These are phyloP conservation scores for Leptodirus hochenwartii DNA, from an alignment of 2,888 invertebrate species.

Conservation along the genomic window DNA sequence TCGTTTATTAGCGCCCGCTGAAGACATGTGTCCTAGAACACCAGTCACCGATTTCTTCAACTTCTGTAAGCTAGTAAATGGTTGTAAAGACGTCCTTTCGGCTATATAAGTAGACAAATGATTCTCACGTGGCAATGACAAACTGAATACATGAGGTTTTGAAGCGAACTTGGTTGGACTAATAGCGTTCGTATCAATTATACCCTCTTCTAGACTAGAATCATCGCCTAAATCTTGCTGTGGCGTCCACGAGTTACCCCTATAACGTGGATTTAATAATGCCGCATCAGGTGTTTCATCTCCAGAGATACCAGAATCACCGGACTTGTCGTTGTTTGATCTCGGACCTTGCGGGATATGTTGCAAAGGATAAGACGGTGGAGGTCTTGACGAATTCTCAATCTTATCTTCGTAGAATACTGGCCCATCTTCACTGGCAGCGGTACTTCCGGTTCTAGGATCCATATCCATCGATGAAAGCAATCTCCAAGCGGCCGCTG, in stretches of 20 bases:
- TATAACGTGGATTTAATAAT: conserved; percentile 9
- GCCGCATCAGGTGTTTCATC: conserved; percentile 29
- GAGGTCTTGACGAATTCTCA: conserved; percentile 33
- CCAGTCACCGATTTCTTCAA: conserved; percentile 52
- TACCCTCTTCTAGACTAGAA: conserved; percentile 24
- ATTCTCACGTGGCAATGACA: conserved; percentile 53
- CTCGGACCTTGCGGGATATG: conserved; percentile 30
- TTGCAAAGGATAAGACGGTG: conserved; percentile 21
- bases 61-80: conserved; percentile 33
- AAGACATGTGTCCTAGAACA: conserved; percentile 21
- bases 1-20: conserved; percentile 13
- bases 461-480: conserved; percentile 41
- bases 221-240: conserved; percentile 62
- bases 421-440: conserved; percentile 21
- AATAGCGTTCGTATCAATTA: conserved; percentile 15
- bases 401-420: conserved; percentile 33
- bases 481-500: conserved; percentile 66
- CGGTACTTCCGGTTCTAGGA: conserved; percentile 15
- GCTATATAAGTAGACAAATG: conserved; percentile 27
- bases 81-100: conserved; percentile 20
- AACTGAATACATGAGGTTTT: conserved; percentile 47
- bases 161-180: conserved; percentile 25
- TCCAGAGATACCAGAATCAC: conserved; percentile 70
- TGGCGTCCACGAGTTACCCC: conserved; percentile 52
- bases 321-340: conserved; percentile 50